These are phyloP conservation scores for Epinephelus cyanopodus DNA, from an alignment of 2,113 vertebrate genomes.

Conservation along the genomic window DNA sequence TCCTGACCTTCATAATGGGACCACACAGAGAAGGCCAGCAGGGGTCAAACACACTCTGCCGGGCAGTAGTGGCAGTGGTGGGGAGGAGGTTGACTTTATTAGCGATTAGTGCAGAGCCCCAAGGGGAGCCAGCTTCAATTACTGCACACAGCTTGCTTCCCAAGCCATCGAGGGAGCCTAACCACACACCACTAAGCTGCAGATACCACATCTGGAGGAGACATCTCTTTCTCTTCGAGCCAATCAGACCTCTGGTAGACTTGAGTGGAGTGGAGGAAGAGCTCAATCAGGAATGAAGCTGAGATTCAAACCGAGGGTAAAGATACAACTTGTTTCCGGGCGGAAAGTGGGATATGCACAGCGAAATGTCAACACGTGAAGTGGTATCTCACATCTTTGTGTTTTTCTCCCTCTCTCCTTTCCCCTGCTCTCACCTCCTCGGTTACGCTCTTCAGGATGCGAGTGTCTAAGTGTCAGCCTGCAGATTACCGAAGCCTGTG, in stretches of 20 bases:
- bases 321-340: not conserved
- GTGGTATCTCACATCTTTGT: constrained; percentile 30
- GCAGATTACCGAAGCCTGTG: constrained; percentile 44
- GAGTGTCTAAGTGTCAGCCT: constrained; percentile 49
- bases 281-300: not conserved
- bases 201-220: constrained; percentile 59
- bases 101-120: constrained; percentile 66
- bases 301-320: constrained; percentile 22
- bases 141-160: constrained; percentile 64
- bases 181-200: constrained; percentile 33
- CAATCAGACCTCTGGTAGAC: constrained; percentile 22
- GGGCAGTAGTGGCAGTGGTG: constrained; percentile 10
- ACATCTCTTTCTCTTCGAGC: constrained; percentile 31
- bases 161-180: constrained; percentile 12
- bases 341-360: not conserved
- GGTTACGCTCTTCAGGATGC: constrained; percentile 45
- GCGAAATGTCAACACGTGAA: constrained; percentile 34
- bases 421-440: constrained; percentile 2
- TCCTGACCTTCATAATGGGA: constrained; percentile 61
- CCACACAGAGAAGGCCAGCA: constrained; percentile 45
- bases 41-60: constrained; percentile 66
- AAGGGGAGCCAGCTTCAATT: constrained; percentile 67
- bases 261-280: constrained; percentile 14
- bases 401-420: constrained; percentile 1
- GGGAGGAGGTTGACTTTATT: constrained; percentile 64